Conservation (phyloP, 2,888 invertebrate species). For the Anaspis maculata region DNA sequence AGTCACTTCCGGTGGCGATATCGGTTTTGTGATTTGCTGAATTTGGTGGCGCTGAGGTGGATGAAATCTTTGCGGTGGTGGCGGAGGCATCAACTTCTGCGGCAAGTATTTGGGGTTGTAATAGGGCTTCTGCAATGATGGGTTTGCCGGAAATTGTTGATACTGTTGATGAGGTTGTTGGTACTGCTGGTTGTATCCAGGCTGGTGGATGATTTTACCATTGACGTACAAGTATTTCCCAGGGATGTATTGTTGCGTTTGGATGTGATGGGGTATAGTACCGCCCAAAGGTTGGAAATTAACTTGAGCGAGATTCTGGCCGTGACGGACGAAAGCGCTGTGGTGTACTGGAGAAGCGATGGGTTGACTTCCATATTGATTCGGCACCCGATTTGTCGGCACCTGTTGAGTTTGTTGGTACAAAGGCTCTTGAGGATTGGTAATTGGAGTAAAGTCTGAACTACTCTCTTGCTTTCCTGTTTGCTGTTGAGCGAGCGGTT, state of each 20-base stretch:
- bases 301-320: constrained; percentile 21
- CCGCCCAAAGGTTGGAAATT: constrained; percentile 20
- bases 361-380: constrained; percentile 14
- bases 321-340: constrained; percentile 22
- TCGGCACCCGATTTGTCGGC: neutral
- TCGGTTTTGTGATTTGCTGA: constrained; percentile 22
- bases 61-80: constrained; percentile 16
- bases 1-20: constrained; percentile 8
- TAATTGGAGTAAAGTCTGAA: neutral
- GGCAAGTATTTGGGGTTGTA: constrained; percentile 1
- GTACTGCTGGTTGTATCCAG: neutral
- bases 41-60: constrained; percentile 18
- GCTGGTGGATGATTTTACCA: constrained; percentile 24
- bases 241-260: constrained; percentile 20
- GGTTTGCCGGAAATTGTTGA: constrained; percentile 5
- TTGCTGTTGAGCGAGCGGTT: neutral
- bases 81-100: constrained; percentile 15
- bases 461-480: neutral
- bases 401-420: neutral
- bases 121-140: constrained; percentile 14
- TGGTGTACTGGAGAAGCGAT: constrained; percentile 28
- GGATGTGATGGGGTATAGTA: constrained; percentile 15
- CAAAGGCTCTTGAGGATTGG: neutral
- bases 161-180: constrained; percentile 2
- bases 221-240: constrained; percentile 27